Evolutionary conservation across 2,888 invertebrate genomes (phyloP), one percentile per base, ranked within the genome.

Genomic region (Conops quadrifasciatus): DNA sequence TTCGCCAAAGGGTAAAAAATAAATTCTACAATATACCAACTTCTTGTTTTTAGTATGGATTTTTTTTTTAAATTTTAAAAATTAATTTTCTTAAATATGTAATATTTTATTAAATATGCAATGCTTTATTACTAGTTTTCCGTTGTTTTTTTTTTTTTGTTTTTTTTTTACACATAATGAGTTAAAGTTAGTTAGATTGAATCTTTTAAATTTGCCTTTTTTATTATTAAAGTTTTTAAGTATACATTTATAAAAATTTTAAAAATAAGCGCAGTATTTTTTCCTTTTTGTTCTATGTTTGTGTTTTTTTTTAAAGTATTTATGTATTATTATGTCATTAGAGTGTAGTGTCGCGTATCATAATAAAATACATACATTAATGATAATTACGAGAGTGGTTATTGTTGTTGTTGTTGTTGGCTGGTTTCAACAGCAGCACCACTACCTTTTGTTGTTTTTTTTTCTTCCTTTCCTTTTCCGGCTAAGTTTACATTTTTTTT

Each of bases 31-130:
- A 21, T 53, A 19, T 24, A 53, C 53, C n/a, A n/a, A n/a, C n/a
- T n/a, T 53, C 16, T 16, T 9, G 24, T 9, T 53, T 53, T 24
- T 13, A 16, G 24, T 16, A 26, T 24, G 15, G 15, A n/a, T 30
- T 66, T 69, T 67, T 71, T 75, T 76, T 78, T 70, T 74, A 75
- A 73, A 75, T 73, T 78, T 74, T 74, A 75, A 76, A 74, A 78
- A 75, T 79, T 78, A 7, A 36, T 36, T 36, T 36, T 36, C 36
- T 36, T 36, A 36, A 36, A 36, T 36, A 36, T 36, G 4, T 36
- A 36, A 36, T 74, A 72, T 78, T 71, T 75, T 71, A 74, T 76
- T 36, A 36, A 36, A 36, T 36, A 36, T 36, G 4, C 21, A n/a
- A 21, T 19, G 21, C 11, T 53, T 19, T 21, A 53, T 53, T 11